Base-by-base conservation (phyloP, 2,888 invertebrate genomes). In the Eupithecia pulchellata region DNA sequence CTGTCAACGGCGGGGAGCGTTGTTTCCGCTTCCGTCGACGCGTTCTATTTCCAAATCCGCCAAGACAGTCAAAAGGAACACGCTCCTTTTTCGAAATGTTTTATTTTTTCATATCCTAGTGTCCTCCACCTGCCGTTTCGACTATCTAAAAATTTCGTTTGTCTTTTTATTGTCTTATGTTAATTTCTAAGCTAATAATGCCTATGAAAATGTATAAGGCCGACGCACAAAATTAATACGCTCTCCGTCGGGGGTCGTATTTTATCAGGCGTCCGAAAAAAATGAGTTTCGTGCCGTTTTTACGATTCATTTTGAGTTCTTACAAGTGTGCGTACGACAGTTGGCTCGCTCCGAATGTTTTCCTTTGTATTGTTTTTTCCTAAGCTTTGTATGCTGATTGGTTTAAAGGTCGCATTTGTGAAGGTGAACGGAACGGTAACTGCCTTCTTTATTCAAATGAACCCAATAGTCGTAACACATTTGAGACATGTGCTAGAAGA, bases 181-280 rank as follows among this genome's bases (percentile, higher is more conserved):
- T 93, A 94, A 94, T 94, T 93, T 90, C 90, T 90, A 91, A 92
- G 87, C 88, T 94, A 94, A 94, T 94, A 92, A 93, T 91, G 89
- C 87, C 92, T 89, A 93, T 91, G 93, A 92, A 93, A 92, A 92
- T 93, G 85, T 92, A 93, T 93, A 91, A 92, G 91, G 85, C 83
- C 65, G 84, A 83, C 84, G 87, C 85, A 88, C 88, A 86, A 86
- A 91, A 93, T 93, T 93, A 93, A 93, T 93, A 91, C 78, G 74
- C 72, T 69, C 74, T 80, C 78, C 83, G 86, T 83, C 84, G 87
- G 91, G 92, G 90, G 86, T 87, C 90, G 87, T 83, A 86, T 88
- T 90, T 89, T 88, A 88, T 87, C 85, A 86, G 85, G 81, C 78
- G 83, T 85, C 84, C 76, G 83, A 79, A 86, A 88, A 90, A 88